Evolutionary conservation across 2,888 invertebrate genomes (phyloP).

Genomic region (Cerastis rubricosa): DNA sequence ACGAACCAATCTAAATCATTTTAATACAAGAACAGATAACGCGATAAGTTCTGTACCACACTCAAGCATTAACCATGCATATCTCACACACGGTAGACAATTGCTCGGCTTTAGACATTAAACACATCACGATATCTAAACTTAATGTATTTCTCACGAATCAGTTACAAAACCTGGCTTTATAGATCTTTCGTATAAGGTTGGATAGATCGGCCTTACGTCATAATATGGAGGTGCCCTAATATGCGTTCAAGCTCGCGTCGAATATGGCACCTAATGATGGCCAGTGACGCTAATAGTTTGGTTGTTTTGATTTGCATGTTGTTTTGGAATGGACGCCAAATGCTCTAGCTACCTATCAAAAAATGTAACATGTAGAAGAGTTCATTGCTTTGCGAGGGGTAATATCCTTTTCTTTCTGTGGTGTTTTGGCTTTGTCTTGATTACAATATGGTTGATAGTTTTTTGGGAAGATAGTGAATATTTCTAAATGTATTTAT

Average conservation of each 20-base stretch:
- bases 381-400: conserved; percentile 19
- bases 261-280: conserved; percentile 36
- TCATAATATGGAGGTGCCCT: conserved; percentile 20
- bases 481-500: too few relatives aligned
- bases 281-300: conserved; percentile 10
- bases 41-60: conserved; percentile 20
- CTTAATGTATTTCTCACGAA: conserved; percentile 60
- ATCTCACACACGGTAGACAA: conserved; percentile 58
- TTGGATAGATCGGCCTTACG: conserved; percentile 34
- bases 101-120: conserved; percentile 50
- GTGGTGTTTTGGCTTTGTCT: not conserved
- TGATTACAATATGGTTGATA: not conserved
- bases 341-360: conserved; percentile 6
- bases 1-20: conserved; percentile 52
- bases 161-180: conserved; percentile 54
- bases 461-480: not conserved
- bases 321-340: not conserved
- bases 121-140: conserved; percentile 59
- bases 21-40: conserved; percentile 46
- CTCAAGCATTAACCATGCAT: conserved; percentile 37
- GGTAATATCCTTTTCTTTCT: not conserved
- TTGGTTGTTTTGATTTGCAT: conserved; percentile 15
- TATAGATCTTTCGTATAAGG: conserved; percentile 40
- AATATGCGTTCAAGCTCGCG: conserved; percentile 11
- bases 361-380: conserved; percentile 8